phyloP scores from a whole-genome alignment of 2,113 vertebrate species.

The Enhydra lutris region DNA sequence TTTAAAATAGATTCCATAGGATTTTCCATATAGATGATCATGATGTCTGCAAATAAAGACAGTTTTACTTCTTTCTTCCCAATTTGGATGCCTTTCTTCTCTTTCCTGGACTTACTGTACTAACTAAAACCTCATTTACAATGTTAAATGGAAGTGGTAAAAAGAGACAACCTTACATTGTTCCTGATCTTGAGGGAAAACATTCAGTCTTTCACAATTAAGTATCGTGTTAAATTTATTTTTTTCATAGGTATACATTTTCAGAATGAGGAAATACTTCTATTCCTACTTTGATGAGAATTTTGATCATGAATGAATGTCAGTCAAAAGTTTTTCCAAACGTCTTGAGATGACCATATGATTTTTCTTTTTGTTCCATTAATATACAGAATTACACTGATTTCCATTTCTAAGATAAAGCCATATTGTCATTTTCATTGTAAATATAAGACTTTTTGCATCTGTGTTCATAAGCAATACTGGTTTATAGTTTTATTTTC shows the following conservation, averaged over 20 bases:
- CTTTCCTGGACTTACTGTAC: not conserved
- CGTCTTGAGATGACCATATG: not conserved
- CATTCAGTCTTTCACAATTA: not conserved
- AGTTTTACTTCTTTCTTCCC: not conserved
- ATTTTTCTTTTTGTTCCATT: not conserved
- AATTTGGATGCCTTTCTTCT: not conserved
- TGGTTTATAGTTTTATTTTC: not conserved
- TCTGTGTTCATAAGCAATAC: not conserved
- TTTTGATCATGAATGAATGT: not conserved
- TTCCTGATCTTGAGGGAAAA: not conserved
- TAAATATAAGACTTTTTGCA: not conserved
- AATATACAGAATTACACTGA: not conserved
- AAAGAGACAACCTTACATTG: not conserved
- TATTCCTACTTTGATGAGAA: not conserved
- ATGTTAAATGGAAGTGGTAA: not conserved
- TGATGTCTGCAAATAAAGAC: not conserved
- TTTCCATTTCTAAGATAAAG: conserved; percentile 14
- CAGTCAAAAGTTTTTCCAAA: not conserved
- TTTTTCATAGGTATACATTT: not conserved
- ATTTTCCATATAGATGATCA: not conserved
- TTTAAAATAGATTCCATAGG: not conserved
- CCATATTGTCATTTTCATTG: not conserved
- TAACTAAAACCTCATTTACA: not conserved
- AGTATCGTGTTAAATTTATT: not conserved
- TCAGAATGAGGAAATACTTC: not conserved